A percentile compares a stretch with the other conserved stretches of the same genome.
Conservation (phyloP, 2,113 vertebrate species). For the Ophiodon elongatus region DNA sequence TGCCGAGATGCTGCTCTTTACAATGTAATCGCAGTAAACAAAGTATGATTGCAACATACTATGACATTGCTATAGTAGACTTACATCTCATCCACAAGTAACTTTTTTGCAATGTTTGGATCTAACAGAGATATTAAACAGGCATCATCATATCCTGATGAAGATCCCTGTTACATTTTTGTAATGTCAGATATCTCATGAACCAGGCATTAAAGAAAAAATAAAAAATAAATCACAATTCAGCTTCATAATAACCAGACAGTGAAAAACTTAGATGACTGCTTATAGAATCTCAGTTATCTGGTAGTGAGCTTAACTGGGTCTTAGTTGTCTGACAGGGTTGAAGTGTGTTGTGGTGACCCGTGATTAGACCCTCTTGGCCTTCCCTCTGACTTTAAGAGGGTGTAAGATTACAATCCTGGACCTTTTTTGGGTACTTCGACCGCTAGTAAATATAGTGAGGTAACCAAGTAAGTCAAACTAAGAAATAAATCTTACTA, state of each 20-base stretch:
- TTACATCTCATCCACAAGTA: not conserved
- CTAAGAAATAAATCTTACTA: not conserved
- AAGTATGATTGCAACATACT: not conserved
- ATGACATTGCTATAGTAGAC: not conserved
- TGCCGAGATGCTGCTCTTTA: constrained; percentile 5
- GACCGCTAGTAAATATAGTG: not conserved
- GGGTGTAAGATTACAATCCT: constrained; percentile 35
- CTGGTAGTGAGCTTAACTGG: constrained; percentile 34
- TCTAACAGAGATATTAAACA: no score
- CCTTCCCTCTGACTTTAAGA: constrained; percentile 52
- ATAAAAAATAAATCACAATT: not conserved
- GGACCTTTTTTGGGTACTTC: not conserved
- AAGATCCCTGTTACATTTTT: not conserved
- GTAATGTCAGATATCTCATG: not conserved
- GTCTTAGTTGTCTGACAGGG: constrained; percentile 53
- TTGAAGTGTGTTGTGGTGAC: constrained; percentile 73
- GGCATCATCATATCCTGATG: not conserved
- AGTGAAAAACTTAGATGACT: not conserved
- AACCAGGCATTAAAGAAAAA: not conserved
- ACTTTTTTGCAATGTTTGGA: constrained; percentile 9
- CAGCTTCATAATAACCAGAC: constrained; percentile 1
- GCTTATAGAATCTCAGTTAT: constrained; percentile 42
- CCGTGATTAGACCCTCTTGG: constrained; percentile 66
- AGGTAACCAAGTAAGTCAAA: not conserved
- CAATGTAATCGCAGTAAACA: constrained; percentile 7